A percentile compares a stretch with the other conserved stretches of the same genome.
These are phyloP conservation scores for Zaprionus camerounensis DNA, from an alignment of 1,140 invertebrate species.

Conservation along the genomic window DNA sequence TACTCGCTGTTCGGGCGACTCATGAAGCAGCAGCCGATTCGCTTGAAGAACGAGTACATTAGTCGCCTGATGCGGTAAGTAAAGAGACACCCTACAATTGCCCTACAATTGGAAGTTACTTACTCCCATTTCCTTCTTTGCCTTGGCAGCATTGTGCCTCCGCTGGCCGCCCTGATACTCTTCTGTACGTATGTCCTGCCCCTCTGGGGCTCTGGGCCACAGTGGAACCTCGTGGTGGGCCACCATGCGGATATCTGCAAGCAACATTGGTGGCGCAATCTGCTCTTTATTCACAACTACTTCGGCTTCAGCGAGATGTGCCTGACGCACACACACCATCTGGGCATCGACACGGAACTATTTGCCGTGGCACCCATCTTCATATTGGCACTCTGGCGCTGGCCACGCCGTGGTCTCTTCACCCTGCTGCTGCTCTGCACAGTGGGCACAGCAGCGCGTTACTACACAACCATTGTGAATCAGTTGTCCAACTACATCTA, in stretches of 20 bases:
- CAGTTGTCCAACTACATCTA: constrained; percentile 88
- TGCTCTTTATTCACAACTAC: constrained; percentile 88
- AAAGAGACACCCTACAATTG: neutral
- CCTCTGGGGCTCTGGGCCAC: constrained; percentile 87
- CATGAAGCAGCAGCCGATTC: constrained; percentile 85
- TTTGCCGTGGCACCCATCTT: constrained; percentile 90
- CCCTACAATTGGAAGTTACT: neutral
- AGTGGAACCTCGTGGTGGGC: constrained; percentile 88
- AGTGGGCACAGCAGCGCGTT: constrained; percentile 87
- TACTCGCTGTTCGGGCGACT: constrained; percentile 87
- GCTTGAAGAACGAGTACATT: constrained; percentile 87
- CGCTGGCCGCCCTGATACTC: constrained; percentile 87
- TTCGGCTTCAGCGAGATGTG: constrained; percentile 89
- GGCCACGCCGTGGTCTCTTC: constrained; percentile 85
- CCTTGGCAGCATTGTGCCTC: constrained; percentile 86
- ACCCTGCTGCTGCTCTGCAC: constrained; percentile 84
- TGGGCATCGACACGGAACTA: constrained; percentile 94
- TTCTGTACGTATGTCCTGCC: constrained; percentile 88
- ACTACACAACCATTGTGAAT: constrained; percentile 86
- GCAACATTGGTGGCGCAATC: constrained; percentile 87
- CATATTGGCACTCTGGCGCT: constrained; percentile 87
- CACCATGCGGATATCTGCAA: constrained; percentile 88
- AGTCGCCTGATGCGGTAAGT: constrained; percentile 86
- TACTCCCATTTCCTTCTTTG: neutral
- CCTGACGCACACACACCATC: constrained; percentile 89